A percentile compares a stretch with the other conserved stretches of the same genome.
Conservation (phyloP, 2,888 invertebrate genomes). For the Polydrusus tereticollis region DNA sequence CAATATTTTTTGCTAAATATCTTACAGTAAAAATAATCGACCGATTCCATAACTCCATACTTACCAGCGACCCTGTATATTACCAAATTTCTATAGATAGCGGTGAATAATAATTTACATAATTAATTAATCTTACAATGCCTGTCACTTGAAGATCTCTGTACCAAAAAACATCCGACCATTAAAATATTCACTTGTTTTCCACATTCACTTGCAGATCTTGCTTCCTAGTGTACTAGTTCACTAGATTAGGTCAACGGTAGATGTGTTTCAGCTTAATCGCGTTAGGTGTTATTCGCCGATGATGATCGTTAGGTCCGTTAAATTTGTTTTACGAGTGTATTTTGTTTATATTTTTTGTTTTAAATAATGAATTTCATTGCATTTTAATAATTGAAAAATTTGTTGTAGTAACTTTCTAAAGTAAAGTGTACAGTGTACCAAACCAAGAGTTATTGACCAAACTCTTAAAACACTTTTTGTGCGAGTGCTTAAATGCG, state of each 20-base stretch:
- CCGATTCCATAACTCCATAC: no score
- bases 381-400: neutral
- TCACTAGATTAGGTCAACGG: slow-evolving; percentile 39
- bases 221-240: slow-evolving; percentile 30
- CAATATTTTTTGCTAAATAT: no score
- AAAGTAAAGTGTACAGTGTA: no score
- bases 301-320: neutral
- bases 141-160: neutral
- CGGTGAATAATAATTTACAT: no score
- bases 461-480: neutral
- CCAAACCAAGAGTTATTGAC: no score
- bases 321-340: neutral
- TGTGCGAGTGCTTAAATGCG: neutral
- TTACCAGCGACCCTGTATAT: no score
- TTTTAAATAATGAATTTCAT: neutral
- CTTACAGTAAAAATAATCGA: no score
- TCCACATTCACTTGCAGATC: slow-evolving; percentile 16
- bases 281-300: neutral
- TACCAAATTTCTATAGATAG: no score
- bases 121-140: no score
- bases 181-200: neutral
- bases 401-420: no score
- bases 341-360: neutral
- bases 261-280: neutral
- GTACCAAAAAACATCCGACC: neutral